Base-by-base conservation (phyloP, 2,113 vertebrate genomes). In the Ornithorhynchus anatinus region DNA sequence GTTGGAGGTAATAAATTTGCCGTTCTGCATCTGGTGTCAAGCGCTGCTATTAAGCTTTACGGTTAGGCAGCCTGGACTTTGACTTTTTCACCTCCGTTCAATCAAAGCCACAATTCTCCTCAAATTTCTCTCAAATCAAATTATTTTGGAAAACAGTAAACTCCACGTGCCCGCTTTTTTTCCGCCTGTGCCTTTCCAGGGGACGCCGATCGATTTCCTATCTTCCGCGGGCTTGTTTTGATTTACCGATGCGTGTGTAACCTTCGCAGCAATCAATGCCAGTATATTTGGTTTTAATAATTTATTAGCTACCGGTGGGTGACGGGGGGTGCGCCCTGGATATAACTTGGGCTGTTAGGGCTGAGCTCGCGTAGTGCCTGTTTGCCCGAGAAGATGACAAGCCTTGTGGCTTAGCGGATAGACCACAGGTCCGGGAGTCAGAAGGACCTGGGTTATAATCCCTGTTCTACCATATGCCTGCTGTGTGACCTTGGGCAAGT, bases 171-270 rank as follows among this genome's bases (percentile, higher is more conserved):
- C 60, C 87, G 11, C 52, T 68, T n/a, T n/a, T 73, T 83, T 80
- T 15, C 59, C 8, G 79, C 50, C 42, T 58, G n/a, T 52, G 29
- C 16, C 22, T 74, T 67, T 68, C n/a, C 51, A 65, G 48, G 57
- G 50, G 29, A 80, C 43, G 59, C 6, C 8, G 69, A 86, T 73
- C 79, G 81, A 88, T 88, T 85, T 85, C 48, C 45, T 69, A 68
- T 81, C 48, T 75, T 80, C 75, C 80, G 42, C 75, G 58, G 52
- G n/a, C 51, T 85, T 77, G 60, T 73, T 83, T 84, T 84, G 71
- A 87, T 89, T 88, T 83, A 82, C 16, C 42, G 72, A 78, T 62
- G 65, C 47, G 80, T 65, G 38, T 39, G 72, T 25, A 85, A 84
- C 51, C 61, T 83, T 75, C 71, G 65, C 23, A 65, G 57, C 38